Evolutionary conservation across 2,797 vertebrate species (phyloP).

Genomic region (Crypturellus tataupa): DNA sequence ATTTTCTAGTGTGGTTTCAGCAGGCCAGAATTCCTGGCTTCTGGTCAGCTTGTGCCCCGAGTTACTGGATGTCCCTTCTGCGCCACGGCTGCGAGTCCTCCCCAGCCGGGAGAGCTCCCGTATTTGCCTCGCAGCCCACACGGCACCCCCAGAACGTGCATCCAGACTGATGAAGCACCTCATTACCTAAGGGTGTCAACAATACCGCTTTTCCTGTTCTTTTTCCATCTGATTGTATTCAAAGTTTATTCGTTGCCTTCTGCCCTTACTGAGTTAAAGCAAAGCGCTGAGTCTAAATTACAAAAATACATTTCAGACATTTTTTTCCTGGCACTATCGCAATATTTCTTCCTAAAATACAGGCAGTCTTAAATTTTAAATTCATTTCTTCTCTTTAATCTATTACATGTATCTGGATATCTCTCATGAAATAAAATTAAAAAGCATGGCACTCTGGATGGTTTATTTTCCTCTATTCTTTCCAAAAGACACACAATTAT

Average conservation of each 20-base stretch:
- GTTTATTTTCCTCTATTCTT: neutral
- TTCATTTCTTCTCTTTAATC: neutral
- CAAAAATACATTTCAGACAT: fast-evolving
- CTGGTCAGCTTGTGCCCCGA: fast-evolving
- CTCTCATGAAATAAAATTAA: neutral
- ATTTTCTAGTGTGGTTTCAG: too few relatives aligned
- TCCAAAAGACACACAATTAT: neutral
- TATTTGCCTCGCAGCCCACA: neutral
- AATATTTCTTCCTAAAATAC: fast-evolving
- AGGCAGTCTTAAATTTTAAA: neutral
- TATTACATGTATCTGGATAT: neutral
- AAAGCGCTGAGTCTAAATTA: neutral
- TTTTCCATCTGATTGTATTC: neutral
- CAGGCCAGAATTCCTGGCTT: neutral
- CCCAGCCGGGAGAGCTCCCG: neutral
- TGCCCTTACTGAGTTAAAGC: neutral
- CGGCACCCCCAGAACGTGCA: neutral
- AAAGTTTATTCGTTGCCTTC: neutral
- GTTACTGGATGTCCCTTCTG: neutral
- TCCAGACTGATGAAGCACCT: neutral
- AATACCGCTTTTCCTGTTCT: neutral
- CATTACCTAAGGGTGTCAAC: neutral
- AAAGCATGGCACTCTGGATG: neutral
- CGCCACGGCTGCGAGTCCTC: neutral
- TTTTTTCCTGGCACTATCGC: neutral